Evolutionary conservation across 2,797 vertebrate genomes (phyloP), one percentile per base, ranked within the genome.

Genomic region (Pagetopsis macropterus): DNA sequence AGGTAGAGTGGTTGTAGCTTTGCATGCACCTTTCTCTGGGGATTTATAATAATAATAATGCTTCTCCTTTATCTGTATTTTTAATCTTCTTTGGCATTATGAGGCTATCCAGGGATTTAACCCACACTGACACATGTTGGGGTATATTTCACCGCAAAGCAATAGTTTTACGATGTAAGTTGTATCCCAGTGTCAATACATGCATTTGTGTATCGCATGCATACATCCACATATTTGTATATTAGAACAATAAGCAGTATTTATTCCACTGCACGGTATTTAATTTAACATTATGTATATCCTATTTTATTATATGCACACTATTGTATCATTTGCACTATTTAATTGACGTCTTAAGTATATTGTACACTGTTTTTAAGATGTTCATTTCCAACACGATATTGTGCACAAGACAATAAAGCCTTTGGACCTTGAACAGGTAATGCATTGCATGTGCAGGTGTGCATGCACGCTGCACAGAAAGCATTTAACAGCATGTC

Each of bases 381-480:
- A 9, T 9, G 33, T 7, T 37, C 33, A 7, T 37, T 37, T 37
- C 33, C 33, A 37, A 37, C 6, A 9, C 9, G 2, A 37, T 37
- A 37, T 37, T 37, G 33, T 37, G 33, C 8, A 37, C 33, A 37
- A 8, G 33, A 9, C 33, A 37, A 37, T 37, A 37, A 37, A 37
- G 33, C 33, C 33, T 37, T 7, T 37, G 33, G 33, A 37, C 57
- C 37, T 13, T 51, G 37, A 21, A 27, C 10, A 46, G 64, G 45
- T 65, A 56, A 37, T 33, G 59, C 57, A 41, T 21, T 69, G 48
- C 57, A 66, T 81, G 31, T 82, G 81, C 82, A 89, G 77, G 76
- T 81, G 62, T 61, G 71, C 76, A 60, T 64, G 73, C 78, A 67
- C 0, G 40, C 57, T 31, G 76, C 77, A 65, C 58, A n/a, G 4